Percentiles rank a stretch among this genome's conserved stretches.
Evolutionary conservation across 2,113 vertebrate genomes (phyloP).

Genomic region (Clarias magur): DNA sequence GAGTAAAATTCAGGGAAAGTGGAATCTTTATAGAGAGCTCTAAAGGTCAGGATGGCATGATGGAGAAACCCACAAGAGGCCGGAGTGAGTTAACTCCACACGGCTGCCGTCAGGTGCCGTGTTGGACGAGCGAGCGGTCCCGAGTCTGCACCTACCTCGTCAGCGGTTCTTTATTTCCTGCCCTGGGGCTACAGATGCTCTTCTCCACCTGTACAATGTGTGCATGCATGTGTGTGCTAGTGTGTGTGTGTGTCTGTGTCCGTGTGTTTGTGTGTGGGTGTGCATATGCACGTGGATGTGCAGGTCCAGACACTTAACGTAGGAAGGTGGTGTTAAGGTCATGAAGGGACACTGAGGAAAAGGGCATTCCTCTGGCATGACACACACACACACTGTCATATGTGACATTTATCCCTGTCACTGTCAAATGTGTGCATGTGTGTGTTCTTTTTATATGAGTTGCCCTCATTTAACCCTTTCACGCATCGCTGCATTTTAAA

Average conservation of each 20-base stretch:
- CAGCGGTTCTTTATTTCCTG: slow-evolving; percentile 34
- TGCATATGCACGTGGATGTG: slow-evolving; percentile 15
- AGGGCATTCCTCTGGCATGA: slow-evolving; percentile 69
- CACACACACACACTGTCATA: slow-evolving; percentile 66
- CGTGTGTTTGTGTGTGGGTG: slow-evolving; percentile 15
- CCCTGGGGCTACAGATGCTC: slow-evolving; percentile 41
- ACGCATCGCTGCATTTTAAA: not conserved
- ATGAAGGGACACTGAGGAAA: slow-evolving; percentile 64
- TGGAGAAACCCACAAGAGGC: not conserved
- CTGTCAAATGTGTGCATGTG: slow-evolving; percentile 56
- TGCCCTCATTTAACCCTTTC: slow-evolving; percentile 21
- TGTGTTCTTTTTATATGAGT: slow-evolving; percentile 27
- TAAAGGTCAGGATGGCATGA: not conserved
- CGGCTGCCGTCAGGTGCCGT: slow-evolving; percentile 30
- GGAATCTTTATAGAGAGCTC: not conserved
- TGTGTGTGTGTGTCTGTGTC: slow-evolving; percentile 18
- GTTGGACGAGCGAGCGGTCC: not conserved
- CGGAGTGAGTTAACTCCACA: not conserved
- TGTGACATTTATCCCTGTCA: slow-evolving; percentile 73
- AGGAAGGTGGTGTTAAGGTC: slow-evolving; percentile 61
- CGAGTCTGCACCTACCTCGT: slow-evolving; percentile 19
- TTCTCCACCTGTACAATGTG: slow-evolving; percentile 40
- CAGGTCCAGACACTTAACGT: slow-evolving; percentile 71
- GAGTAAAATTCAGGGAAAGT: not conserved
- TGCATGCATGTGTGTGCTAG: slow-evolving; percentile 32